These are phyloP conservation scores for Lepidurus arcticus DNA, from an alignment of 1,140 invertebrate species.

Conservation along the genomic window DNA sequence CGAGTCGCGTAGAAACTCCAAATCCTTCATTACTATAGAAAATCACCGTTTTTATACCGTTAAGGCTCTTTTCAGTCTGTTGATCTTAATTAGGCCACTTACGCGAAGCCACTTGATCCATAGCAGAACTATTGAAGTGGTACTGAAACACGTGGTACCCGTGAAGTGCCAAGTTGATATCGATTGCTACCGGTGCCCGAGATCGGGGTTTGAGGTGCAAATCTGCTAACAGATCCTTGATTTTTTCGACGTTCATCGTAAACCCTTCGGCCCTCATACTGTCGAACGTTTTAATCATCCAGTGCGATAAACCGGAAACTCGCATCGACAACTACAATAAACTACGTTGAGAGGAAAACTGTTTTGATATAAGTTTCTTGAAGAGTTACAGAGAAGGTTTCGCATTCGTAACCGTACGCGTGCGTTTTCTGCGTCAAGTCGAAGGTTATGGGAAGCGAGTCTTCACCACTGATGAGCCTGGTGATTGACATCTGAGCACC, in stretches of 20 bases:
- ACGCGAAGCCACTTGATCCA: neutral
- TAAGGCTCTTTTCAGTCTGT: neutral
- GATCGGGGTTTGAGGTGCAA: neutral
- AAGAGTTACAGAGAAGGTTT: neutral
- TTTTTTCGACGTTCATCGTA: neutral
- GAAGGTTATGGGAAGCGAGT: neutral
- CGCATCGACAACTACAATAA: neutral
- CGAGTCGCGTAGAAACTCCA: neutral
- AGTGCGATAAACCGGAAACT: neutral
- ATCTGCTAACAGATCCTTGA: neutral
- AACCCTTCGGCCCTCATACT: neutral
- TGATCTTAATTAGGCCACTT: neutral
- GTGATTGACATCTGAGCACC: neutral
- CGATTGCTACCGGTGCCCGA: neutral
- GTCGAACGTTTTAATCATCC: neutral
- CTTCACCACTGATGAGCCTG: neutral
- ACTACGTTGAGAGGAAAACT: neutral
- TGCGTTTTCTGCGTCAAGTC: neutral
- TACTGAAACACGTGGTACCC: constrained; percentile 5
- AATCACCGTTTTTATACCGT: neutral
- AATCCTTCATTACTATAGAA: neutral
- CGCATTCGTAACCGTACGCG: neutral
- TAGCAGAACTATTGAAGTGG: neutral
- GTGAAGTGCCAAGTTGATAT: neutral
- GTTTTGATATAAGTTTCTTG: neutral